These are phyloP conservation scores for Hermetia illucens DNA, from an alignment of 1,140 invertebrate genomes.

Conservation along the genomic window DNA sequence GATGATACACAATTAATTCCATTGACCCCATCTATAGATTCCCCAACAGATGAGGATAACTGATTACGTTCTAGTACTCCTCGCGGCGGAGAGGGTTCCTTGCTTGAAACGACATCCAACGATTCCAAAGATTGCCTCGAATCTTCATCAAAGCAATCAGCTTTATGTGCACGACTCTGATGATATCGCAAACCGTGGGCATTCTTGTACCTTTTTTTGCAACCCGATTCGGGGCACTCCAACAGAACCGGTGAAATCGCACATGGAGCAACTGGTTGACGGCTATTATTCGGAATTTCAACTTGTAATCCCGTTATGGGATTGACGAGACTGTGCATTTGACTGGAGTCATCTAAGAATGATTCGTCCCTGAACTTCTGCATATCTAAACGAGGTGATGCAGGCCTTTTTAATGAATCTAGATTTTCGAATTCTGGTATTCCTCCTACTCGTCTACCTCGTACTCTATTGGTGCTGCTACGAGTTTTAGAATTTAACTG, in stretches of 20 bases:
- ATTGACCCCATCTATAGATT: too few species aligned
- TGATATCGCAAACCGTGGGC: constrained; percentile 88
- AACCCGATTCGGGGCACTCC: constrained; percentile 89
- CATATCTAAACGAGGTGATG: constrained; percentile 4
- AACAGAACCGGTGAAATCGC: constrained; percentile 54
- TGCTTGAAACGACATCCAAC: constrained; percentile 48
- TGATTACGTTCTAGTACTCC: too few species aligned
- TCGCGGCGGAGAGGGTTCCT: too few species aligned
- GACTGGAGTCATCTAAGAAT: too few species aligned
- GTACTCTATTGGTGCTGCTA: too few species aligned
- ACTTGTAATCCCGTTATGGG: constrained; percentile 1
- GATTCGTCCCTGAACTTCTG: constrained; percentile 7
- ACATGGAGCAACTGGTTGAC: constrained; percentile 6
- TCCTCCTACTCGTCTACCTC: too few species aligned
- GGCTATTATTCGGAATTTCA: constrained; percentile 4
- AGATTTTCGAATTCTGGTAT: too few species aligned
- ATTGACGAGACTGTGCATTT: too few species aligned
- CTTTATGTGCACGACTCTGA: constrained; percentile 78
- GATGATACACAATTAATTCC: too few species aligned
- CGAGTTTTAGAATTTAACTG: too few species aligned
- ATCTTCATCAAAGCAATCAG: constrained; percentile 41
- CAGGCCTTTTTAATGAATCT: too few species aligned
- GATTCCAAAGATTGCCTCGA: constrained; percentile 10
- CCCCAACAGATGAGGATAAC: too few species aligned
- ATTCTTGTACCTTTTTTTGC: constrained; percentile 91